A percentile compares a stretch with the other conserved stretches of the same genome.
Conservation (phyloP, 2,888 invertebrate genomes). For the Drosophila setosimentum region DNA sequence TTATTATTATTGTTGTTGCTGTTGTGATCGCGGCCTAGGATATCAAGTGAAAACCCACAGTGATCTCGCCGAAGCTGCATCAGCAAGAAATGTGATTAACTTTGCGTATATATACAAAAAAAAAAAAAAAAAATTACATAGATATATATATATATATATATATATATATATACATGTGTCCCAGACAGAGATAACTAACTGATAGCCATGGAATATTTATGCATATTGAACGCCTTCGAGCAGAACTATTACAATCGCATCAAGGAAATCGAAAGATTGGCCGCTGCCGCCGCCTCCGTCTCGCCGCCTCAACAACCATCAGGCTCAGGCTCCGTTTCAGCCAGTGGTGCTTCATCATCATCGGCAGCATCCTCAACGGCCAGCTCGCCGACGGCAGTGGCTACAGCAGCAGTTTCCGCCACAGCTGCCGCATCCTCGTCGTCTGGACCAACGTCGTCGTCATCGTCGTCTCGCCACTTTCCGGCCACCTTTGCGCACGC, state of each 20-base stretch:
- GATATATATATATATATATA: neutral
- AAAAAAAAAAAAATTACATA: neutral
- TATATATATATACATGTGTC: neutral
- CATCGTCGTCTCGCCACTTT: conserved; percentile 34
- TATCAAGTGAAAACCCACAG: conserved; percentile 24
- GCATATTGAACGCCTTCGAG: conserved; percentile 83
- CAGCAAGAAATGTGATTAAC: conserved; percentile 37
- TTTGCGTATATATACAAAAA: neutral
- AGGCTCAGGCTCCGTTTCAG: conserved; percentile 37
- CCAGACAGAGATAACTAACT: conserved; percentile 7
- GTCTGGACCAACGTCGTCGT: conserved; percentile 4
- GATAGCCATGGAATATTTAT: conserved; percentile 81
- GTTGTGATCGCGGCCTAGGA: conserved; percentile 30
- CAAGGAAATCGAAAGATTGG: conserved; percentile 78
- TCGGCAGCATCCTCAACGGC: conserved; percentile 69
- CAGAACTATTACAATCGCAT: conserved; percentile 80
- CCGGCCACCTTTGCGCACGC: conserved; percentile 41
- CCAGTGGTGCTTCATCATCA: conserved; percentile 52
- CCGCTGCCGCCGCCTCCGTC: conserved; percentile 58
- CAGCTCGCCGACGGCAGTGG: conserved; percentile 67
- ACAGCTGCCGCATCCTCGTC: conserved; percentile 10
- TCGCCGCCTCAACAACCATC: conserved; percentile 43
- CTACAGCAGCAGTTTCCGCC: conserved; percentile 15
- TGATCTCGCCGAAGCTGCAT: conserved; percentile 16
- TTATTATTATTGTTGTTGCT: neutral